Evolutionary conservation across 2,888 invertebrate genomes (phyloP), one percentile per base, ranked within the genome.

Genomic region (Cantharis rufa): DNA sequence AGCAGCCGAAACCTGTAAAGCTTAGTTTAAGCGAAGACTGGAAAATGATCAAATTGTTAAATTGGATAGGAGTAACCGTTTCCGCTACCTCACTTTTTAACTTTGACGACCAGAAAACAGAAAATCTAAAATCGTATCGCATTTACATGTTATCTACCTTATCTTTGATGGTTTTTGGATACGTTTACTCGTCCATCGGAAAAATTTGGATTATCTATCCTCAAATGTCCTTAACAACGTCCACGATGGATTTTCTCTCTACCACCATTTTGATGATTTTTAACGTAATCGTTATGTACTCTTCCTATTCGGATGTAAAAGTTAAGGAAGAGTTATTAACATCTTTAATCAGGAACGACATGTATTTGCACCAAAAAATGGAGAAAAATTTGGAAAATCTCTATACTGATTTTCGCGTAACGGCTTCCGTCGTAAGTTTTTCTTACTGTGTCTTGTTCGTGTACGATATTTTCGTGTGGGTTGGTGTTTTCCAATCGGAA

Each of bases 401-500:
- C 21, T 18, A 10, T 4, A 32, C 62, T 1, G 62, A 62, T 18
- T 71, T 74, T 48, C 62, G 48, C 10, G 16, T 69, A 4, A 21
- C 9, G 3, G 24, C 21, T 15, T 21, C 15, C 11, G 18, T 69
- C 0, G 16, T 77, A 15, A 64, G 62, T 48, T 15, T 68, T 15
- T 15, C 15, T 1, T 71, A 74, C 48, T 10, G 15, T 11, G 21
- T 10, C 10, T 63, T 75, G 18, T 15, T 69, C 5, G 63, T 75
- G 15, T 78, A 69, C 18, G 78, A 78, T 28, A 68, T 69, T 18
- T 78, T 72, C 16, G 32, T 75, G 3, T 78, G 78, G 78, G 15
- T 64, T 7, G 16, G 21, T 28, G 15, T 48, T 10, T 75, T 72
- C 16, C 21, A 62, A 15, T 10, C 18, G n/a, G 32, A 10, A 10